phyloP scores from a whole-genome alignment of 2,888 invertebrate genomes.

The Bombyx huttoni region DNA sequence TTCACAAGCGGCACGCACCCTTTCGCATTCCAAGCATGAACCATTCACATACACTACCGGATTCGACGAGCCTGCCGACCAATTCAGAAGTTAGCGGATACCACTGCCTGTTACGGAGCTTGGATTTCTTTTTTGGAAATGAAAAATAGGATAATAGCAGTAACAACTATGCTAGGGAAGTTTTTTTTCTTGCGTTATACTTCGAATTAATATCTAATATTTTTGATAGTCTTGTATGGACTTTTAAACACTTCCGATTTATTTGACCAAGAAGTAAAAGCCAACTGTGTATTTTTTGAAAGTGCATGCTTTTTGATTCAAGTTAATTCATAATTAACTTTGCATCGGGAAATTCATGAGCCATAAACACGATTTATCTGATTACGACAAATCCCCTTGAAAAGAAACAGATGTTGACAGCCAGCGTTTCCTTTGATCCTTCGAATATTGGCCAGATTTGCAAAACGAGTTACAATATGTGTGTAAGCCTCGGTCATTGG shows the following conservation, averaged over 20 bases:
- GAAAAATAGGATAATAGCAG: too few species aligned
- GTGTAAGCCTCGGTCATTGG: slow-evolving; percentile 36
- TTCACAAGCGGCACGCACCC: slow-evolving; percentile 63
- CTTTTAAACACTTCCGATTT: too few species aligned
- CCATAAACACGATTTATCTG: slow-evolving; percentile 43
- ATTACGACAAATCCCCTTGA: slow-evolving; percentile 48
- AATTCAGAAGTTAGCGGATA: slow-evolving; percentile 1
- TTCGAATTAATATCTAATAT: too few species aligned
- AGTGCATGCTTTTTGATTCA: too few species aligned
- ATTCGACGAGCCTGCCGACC: slow-evolving; percentile 47
- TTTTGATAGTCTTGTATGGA: too few species aligned
- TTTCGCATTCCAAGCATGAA: slow-evolving; percentile 61
- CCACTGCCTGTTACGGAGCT: background rate
- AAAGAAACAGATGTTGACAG: slow-evolving; percentile 42
- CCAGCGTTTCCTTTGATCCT: slow-evolving; percentile 47
- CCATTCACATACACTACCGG: slow-evolving; percentile 60
- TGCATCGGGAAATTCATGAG: slow-evolving; percentile 26
- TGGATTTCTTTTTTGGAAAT: too few species aligned
- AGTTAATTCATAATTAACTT: background rate
- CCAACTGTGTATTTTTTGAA: too few species aligned
- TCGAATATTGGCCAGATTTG: slow-evolving; percentile 33
- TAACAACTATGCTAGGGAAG: too few species aligned
- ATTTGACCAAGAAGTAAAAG: too few species aligned
- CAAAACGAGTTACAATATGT: slow-evolving; percentile 25
- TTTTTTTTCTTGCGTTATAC: too few species aligned